Conservation (phyloP, 2,113 vertebrate genomes). For the Limanda limanda region DNA sequence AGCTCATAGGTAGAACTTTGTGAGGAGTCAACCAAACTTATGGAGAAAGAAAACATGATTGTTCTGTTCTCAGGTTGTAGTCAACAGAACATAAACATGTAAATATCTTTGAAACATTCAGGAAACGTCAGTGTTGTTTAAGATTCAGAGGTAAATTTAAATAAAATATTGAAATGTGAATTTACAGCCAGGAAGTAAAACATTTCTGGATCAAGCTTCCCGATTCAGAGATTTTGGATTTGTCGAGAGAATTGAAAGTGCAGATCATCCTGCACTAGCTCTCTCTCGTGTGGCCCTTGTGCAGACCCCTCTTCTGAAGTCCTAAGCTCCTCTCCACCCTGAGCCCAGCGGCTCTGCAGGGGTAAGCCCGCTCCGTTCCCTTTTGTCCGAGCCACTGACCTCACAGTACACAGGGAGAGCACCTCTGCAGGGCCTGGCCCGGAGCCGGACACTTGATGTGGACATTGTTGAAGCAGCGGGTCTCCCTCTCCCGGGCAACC, state of each 20-base stretch:
- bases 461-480: conserved; percentile 87
- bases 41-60: too few species aligned
- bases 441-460: conserved; percentile 87
- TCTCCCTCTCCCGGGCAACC: conserved; percentile 91
- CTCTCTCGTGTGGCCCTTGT: not conserved
- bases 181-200: not conserved
- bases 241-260: not conserved
- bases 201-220: not conserved
- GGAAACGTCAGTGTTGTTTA: not conserved
- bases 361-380: conserved; percentile 43
- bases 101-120: too few species aligned
- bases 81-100: too few species aligned
- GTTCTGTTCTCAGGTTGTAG: too few species aligned
- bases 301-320: conserved; percentile 17
- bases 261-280: conserved; percentile 17
- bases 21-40: not conserved
- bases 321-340: conserved; percentile 41
- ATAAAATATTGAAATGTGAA: not conserved
- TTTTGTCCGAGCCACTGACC: conserved; percentile 75
- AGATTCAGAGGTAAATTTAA: not conserved
- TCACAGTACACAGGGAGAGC: conserved; percentile 61
- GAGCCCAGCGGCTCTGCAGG: conserved; percentile 73
- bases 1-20: not conserved
- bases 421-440: conserved; percentile 81
- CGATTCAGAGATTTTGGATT: too few species aligned